phyloP scores from a whole-genome alignment of 2,113 vertebrate genomes.

The Kobus ellipsiprymnus region DNA sequence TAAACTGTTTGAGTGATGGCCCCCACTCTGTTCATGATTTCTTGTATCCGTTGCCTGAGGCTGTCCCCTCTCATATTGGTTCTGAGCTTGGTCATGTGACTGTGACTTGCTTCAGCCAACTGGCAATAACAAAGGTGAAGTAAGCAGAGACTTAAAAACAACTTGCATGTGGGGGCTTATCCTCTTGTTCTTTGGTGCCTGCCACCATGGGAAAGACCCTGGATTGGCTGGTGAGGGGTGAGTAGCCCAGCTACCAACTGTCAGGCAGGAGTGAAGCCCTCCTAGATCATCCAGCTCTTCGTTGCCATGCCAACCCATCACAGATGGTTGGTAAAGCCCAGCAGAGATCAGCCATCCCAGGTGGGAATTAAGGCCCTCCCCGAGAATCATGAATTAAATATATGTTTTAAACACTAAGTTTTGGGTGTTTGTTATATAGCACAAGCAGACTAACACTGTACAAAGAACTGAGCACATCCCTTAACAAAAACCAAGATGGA shows the following conservation, averaged over 20 bases:
- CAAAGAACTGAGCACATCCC: neutral
- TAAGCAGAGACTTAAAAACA: neutral
- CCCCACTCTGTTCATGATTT: neutral
- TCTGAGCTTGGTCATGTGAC: neutral
- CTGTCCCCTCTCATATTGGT: neutral
- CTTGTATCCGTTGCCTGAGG: neutral
- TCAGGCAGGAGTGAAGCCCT: neutral
- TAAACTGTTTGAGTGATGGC: neutral
- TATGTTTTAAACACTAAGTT: neutral
- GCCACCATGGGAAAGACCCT: neutral
- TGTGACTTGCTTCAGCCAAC: neutral
- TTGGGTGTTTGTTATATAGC: neutral
- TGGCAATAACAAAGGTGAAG: neutral
- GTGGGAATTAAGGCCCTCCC: neutral
- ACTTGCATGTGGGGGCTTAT: neutral
- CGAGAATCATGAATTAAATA: neutral
- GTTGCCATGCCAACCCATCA: neutral
- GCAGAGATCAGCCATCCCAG: neutral
- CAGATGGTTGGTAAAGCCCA: neutral
- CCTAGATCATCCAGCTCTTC: neutral
- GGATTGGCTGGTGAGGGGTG: neutral
- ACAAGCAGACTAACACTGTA: neutral
- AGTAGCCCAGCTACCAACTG: neutral
- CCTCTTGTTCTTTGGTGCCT: neutral
- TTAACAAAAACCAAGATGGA: neutral